Base-by-base conservation (phyloP, 35 echinoderm and acorn worm species). In the Eucidaris tribuloides region DNA sequence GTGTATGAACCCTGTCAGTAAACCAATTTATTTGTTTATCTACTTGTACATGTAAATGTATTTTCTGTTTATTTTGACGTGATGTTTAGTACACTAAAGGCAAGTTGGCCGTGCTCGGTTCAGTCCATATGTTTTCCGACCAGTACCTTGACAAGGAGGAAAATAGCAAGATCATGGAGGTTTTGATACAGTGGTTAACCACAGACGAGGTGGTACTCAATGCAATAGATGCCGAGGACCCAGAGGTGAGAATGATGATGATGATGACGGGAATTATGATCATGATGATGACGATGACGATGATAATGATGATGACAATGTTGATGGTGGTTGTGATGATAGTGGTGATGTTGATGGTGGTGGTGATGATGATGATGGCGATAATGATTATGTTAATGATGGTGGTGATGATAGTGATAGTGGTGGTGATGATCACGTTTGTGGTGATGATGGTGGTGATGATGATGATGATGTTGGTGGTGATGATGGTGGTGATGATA, bases 81-180 rank as follows among this genome's bases (percentile, higher is more conserved):
- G n/a, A n/a, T n/a, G n/a, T n/a, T n/a, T n/a, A 99, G 96, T 93
- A 92, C 65, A 90, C 96, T 22, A 99, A 99, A 71, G 96, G 96
- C 37, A 99, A 88, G 76, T 57, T 99, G 19, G 96, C 91, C 46
- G 96, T 93, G 13, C 20, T 93, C 0, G 96, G 96, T 0, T 99
- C 96, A 43, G 96, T 93, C 0, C 91, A 93, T 42, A 99, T 99
- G 90, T 99, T 99, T 48, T 90, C 87, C 27, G 96, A 99, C 71
- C 96, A 99, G 74, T 99, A 99, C 49, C 39, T 99, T 25, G 96
- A 99, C 24, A 99, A 99, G 44, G 96, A 99, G 63, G 96, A 99
- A 43, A 99, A 99, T 36, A 45, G 82, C 22, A 99, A 99, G 87
- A 99, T 99, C 40, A 88, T 89, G 87, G 90, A 99, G 37, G 96